Percentiles rank a stretch among this genome's conserved stretches.
These are phyloP conservation scores for Lasius platythorax DNA, from an alignment of 2,888 invertebrate species.

Conservation along the genomic window DNA sequence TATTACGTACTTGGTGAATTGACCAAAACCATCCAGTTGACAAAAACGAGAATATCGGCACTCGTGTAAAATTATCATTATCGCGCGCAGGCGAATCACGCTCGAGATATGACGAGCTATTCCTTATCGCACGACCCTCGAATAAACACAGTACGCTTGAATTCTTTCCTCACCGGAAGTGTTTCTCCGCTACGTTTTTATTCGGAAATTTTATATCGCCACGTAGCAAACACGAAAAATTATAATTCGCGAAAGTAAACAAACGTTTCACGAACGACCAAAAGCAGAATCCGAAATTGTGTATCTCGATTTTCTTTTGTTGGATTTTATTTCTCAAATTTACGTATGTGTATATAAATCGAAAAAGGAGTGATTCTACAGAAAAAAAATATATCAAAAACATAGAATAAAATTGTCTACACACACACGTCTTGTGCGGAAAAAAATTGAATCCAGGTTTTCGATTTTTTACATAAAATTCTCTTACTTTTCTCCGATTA, in stretches of 20 bases:
- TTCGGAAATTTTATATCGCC: neutral
- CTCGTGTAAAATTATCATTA: slow-evolving; percentile 60
- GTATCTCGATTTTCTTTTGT: neutral
- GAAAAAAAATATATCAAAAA: neutral
- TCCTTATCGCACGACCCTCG: slow-evolving; percentile 54
- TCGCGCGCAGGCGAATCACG: slow-evolving; percentile 51
- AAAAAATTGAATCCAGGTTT: neutral
- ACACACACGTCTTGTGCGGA: neutral
- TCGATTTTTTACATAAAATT: neutral
- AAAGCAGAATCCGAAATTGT: neutral
- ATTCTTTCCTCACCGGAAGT: slow-evolving; percentile 61
- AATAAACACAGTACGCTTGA: slow-evolving; percentile 53
- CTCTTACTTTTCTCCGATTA: neutral
- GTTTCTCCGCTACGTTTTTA: slow-evolving; percentile 28
- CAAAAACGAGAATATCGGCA: slow-evolving; percentile 47
- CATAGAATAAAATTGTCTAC: neutral
- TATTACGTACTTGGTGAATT: neutral
- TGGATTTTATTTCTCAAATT: neutral
- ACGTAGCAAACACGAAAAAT: neutral
- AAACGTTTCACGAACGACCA: neutral
- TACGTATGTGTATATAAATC: neutral
- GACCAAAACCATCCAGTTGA: neutral
- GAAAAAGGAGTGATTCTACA: neutral
- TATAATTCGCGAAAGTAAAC: neutral
- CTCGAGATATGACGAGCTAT: slow-evolving; percentile 61